Conservation (phyloP, 2,888 invertebrate genomes). For the Balanococcus diminutus region DNA sequence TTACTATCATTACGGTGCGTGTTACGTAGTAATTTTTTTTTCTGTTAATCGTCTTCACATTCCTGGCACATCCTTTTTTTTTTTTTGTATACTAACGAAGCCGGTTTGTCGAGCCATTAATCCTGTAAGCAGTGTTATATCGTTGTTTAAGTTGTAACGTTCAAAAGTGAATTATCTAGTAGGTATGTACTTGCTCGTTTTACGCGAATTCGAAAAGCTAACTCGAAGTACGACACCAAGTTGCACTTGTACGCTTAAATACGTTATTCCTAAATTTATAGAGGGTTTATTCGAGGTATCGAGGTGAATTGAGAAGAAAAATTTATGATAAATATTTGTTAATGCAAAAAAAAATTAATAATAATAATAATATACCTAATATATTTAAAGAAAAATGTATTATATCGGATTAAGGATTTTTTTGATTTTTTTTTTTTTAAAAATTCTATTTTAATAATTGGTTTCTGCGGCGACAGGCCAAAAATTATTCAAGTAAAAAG, state of each 20-base stretch:
- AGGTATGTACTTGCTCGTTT: not conserved
- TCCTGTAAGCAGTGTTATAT: no score
- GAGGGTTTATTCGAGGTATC: not conserved
- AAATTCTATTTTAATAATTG: not conserved
- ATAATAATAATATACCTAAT: not conserved
- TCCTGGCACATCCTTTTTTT: slow-evolving; percentile 1
- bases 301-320: not conserved
- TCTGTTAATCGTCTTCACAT: slow-evolving; percentile 3
- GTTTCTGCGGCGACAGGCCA: slow-evolving; percentile 41
- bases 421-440: slow-evolving; percentile 23
- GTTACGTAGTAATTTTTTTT: not conserved
- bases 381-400: not conserved
- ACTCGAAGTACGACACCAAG: slow-evolving; percentile 10
- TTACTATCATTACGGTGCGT: not conserved
- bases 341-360: no score
- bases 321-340: not conserved
- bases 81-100: slow-evolving; percentile 9
- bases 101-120: not conserved
- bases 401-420: slow-evolving; percentile 20
- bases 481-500: slow-evolving; percentile 49
- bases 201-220: not conserved
- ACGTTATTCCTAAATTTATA: not conserved
- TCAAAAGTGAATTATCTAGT: not conserved
- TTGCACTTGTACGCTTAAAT: slow-evolving; percentile 32
- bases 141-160: not conserved